Evolutionary conservation across 2,888 invertebrate genomes (phyloP).

Genomic region (Eupeodes latifasciatus): DNA sequence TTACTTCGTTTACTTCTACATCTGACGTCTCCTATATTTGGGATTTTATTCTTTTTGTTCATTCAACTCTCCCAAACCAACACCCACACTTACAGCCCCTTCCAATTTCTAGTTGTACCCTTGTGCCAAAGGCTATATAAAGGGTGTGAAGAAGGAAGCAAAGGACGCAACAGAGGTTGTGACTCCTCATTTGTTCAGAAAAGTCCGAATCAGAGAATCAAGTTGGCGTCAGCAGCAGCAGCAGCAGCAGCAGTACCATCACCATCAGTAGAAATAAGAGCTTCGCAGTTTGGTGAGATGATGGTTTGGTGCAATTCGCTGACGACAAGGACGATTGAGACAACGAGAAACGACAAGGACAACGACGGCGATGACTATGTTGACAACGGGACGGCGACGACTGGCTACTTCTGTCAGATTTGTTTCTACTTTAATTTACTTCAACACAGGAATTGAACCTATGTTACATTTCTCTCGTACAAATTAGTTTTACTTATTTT

Average conservation of each 20-base stretch:
- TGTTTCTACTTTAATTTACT: constrained; percentile 73
- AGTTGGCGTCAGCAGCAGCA: constrained; percentile 2
- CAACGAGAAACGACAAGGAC: not conserved
- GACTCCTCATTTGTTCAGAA: constrained; percentile 61
- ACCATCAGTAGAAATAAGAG: not conserved
- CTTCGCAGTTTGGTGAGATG: not conserved
- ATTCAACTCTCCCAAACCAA: not conserved
- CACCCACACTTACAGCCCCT: not conserved
- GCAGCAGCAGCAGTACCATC: no score
- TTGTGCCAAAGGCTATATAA: constrained; percentile 35
- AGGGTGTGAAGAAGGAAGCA: constrained; percentile 21
- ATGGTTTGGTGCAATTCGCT: constrained; percentile 40
- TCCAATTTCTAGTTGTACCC: not conserved
- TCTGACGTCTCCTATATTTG: constrained; percentile 26
- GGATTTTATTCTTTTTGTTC: constrained; percentile 30
- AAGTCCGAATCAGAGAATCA: constrained; percentile 53
- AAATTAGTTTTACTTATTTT: constrained; percentile 72
- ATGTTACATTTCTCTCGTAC: constrained; percentile 66
- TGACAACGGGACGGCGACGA: constrained; percentile 7
- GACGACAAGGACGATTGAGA: not conserved
- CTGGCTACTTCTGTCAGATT: constrained; percentile 65
- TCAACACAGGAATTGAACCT: constrained; percentile 69
- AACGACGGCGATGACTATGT: not conserved
- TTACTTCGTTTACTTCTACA: no score
- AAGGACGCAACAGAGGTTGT: constrained; percentile 57